Percentiles rank a stretch among this genome's conserved stretches.
Conservation (phyloP, 2,113 vertebrate genomes). For the Sinocyclocheilus anophthalmus region DNA sequence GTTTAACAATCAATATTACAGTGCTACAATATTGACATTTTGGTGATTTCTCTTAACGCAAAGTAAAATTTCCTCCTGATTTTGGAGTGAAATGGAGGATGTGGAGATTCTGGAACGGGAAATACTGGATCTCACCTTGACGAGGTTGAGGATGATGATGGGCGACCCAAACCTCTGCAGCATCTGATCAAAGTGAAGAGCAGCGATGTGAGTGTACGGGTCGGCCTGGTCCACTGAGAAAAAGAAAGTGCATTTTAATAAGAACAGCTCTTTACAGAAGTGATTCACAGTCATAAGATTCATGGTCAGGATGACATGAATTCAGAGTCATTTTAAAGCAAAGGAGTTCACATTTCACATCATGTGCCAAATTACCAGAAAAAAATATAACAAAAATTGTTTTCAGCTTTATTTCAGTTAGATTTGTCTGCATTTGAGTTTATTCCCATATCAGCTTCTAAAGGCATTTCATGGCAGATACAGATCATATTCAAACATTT, state of each 20-base stretch:
- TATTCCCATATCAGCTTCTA: not conserved
- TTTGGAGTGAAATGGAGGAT: not conserved
- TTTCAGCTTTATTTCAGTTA: not conserved
- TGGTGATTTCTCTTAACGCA: not conserved
- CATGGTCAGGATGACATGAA: not conserved
- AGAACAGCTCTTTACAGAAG: not conserved
- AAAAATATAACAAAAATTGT: not conserved
- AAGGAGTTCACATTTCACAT: not conserved
- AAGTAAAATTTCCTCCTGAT: not conserved
- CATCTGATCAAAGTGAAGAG: conserved; percentile 98
- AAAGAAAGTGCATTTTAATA: conserved; percentile 3
- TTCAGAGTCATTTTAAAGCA: not conserved
- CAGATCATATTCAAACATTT: not conserved
- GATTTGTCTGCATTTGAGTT: not conserved
- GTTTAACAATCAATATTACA: not conserved
- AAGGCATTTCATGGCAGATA: not conserved
- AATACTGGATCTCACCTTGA: conserved; percentile 82
- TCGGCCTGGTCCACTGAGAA: conserved; percentile 95
- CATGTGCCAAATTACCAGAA: not conserved
- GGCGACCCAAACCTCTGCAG: conserved; percentile 96
- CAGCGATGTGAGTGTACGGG: conserved; percentile 90
- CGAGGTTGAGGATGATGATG: conserved; percentile 96
- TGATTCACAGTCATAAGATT: not conserved
- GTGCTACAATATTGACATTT: not conserved
- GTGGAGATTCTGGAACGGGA: no score